A percentile compares a stretch with the other conserved stretches of the same genome.
Conservation (phyloP, 2,888 invertebrate genomes). For the Rhimphoctona megacephalus region DNA sequence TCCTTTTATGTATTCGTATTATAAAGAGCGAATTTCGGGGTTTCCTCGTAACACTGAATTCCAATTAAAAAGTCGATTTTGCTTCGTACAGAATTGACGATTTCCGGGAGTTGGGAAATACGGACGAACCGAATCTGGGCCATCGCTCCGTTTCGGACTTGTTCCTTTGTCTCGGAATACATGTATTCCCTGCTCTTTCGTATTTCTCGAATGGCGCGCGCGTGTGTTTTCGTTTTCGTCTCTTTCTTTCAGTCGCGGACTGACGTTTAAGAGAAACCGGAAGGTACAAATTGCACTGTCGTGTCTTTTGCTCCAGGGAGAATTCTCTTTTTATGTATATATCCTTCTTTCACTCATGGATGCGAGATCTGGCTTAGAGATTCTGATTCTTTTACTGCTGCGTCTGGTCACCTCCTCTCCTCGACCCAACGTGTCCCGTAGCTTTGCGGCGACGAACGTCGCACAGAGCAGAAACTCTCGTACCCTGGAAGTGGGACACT, state of each 20-base stretch:
- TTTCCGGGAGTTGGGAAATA: background rate
- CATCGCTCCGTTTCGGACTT: conserved; percentile 17
- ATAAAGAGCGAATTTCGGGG: background rate
- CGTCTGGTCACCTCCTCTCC: conserved; percentile 26
- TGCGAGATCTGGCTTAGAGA: conserved; percentile 27
- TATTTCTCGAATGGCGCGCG: conserved; percentile 3
- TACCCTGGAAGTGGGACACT: conserved; percentile 79
- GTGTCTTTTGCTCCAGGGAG: conserved; percentile 47
- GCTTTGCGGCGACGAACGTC: conserved; percentile 39
- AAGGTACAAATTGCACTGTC: conserved; percentile 74
- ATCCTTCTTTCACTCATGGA: conserved; percentile 5
- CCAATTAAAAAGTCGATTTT: conserved; percentile 5
- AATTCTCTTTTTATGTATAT: conserved; percentile 15
- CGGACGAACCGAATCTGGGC: conserved; percentile 18
- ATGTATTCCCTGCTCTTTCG: background rate
- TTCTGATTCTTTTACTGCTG: conserved; percentile 30
- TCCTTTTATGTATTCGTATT: background rate
- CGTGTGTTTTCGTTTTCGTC: conserved; percentile 28
- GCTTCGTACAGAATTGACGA: background rate
- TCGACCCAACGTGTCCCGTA: background rate
- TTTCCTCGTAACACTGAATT: conserved; percentile 3
- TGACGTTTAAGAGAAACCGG: conserved; percentile 65
- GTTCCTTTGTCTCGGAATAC: conserved; percentile 36
- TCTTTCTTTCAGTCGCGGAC: conserved; percentile 27
- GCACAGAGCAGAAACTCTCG: conserved; percentile 42